These are phyloP conservation scores for Bugula neritina DNA, from an alignment of 2,888 invertebrate genomes.

Conservation along the genomic window DNA sequence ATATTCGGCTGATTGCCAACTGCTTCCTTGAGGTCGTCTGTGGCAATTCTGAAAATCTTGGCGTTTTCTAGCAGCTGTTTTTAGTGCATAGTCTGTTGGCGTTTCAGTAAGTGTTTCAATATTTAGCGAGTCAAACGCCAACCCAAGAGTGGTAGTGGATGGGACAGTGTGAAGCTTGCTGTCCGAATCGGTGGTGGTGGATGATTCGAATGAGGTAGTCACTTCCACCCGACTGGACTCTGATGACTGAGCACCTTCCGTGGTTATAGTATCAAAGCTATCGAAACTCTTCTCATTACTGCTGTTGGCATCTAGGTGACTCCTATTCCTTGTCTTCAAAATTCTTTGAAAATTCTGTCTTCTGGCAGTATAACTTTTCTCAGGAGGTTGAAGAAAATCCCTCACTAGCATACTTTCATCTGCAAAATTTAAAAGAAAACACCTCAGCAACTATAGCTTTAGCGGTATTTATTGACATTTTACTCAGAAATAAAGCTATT, in stretches of 20 bases:
- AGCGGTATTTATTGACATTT: no score
- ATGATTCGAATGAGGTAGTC: conserved; percentile 56
- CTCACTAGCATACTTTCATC: not conserved
- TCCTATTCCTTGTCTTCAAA: not conserved
- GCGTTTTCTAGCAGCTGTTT: not conserved
- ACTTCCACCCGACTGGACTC: conserved; percentile 55
- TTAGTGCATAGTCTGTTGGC: not conserved
- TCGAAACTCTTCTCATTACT: conserved; percentile 56
- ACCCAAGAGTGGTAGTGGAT: not conserved
- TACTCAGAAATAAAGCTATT: no score
- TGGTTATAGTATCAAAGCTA: conserved; percentile 53
- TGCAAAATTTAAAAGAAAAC: no score
- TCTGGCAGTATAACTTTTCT: not conserved
- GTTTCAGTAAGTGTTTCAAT: not conserved
- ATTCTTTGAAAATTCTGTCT: conserved; percentile 8
- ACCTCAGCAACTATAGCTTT: no score
- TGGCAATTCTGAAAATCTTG: conserved; percentile 3
- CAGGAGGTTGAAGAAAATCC: conserved; percentile 5
- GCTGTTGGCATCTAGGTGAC: conserved; percentile 29
- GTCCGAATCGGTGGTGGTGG: conserved; percentile 45
- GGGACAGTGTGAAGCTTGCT: not conserved
- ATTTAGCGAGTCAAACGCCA: not conserved
- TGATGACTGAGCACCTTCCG: conserved; percentile 53
- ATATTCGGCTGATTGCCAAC: not conserved
- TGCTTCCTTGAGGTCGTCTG: not conserved